These are phyloP conservation scores for Noctua fimbriata DNA, from an alignment of 2,888 invertebrate genomes.

Conservation along the genomic window DNA sequence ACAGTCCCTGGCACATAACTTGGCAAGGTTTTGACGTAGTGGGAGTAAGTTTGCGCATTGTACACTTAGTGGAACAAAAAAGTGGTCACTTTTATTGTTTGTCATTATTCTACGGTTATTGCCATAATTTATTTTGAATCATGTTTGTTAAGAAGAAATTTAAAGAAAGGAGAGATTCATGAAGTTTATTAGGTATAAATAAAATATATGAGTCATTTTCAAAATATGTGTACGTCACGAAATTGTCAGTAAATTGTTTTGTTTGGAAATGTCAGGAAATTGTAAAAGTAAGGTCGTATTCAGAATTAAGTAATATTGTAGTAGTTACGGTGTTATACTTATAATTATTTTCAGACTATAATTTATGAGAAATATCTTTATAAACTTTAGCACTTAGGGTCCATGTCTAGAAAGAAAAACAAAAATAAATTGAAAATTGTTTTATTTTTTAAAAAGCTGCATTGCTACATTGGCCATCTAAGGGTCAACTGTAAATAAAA, in stretches of 20 bases:
- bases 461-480: slow-evolving; percentile 13
- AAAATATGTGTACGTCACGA: neutral
- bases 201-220: neutral
- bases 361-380: slow-evolving; percentile 18
- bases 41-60: too few relatives aligned
- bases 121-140: too few relatives aligned
- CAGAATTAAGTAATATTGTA: slow-evolving; percentile 16
- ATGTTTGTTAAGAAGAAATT: too few relatives aligned
- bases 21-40: too few relatives aligned
- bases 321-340: slow-evolving; percentile 6
- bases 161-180: too few relatives aligned
- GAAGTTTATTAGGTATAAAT: too few relatives aligned
- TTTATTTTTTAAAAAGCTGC: slow-evolving; percentile 9
- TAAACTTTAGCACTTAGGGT: slow-evolving; percentile 1
- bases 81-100: too few relatives aligned
- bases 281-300: slow-evolving; percentile 1
- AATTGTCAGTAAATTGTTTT: neutral
- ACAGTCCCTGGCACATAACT: too few relatives aligned
- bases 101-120: too few relatives aligned
- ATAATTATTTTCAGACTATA: slow-evolving; percentile 15
- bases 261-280: neutral
- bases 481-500: slow-evolving; percentile 5
- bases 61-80: too few relatives aligned
- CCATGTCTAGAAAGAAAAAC: slow-evolving; percentile 1
- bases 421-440: neutral